Evolutionary conservation across 1,140 invertebrate species (phyloP), one percentile per base, ranked within the genome.

Genomic region (Eupristina koningsbergeri): DNA sequence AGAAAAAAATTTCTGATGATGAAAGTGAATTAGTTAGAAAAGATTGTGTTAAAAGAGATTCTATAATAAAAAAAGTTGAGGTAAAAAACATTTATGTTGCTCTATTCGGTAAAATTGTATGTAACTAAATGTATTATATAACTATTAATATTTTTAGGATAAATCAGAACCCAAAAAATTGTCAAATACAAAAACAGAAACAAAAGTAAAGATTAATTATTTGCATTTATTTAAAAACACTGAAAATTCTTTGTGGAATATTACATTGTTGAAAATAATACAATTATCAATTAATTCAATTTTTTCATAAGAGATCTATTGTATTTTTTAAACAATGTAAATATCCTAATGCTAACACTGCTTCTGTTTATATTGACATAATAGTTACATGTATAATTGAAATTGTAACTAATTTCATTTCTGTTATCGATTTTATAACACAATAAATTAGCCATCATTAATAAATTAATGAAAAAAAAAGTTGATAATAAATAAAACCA

Each of bases 11-110:
- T 17, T 26, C 67, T 29, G 13, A 36, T 39, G 67, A 39, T 67
- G 69, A 78, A 77, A 61, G 7, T 58, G 39, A 77, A 63, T 61
- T 53, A 17, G 58, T n/a, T 31, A 64, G 39, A 67, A 69, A 61
- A 71, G 61, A 61, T 53, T 53, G 64, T 22, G 76, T 83, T 78
- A 83, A 78, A 83, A 76, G 36, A 71, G 81, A 71, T 15, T 36
- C 81, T 26, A 39, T 77, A 47, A 63, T 19, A 29, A 76, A 82
- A 58, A 78, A 79, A 63, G 41, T 41, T 63, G 82, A 79, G 63
- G 76, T 73, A 84, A 78, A 79, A 47, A 34, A 19, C n/a, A 67
- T n/a, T 26, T 29, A 22, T 3, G n/a, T n/a, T 71, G 19, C 17
- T 41, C 47, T 47, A 79, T 19, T 17, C 0, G 26, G 15, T 15